Evolutionary conservation across 35 echinoderm and acorn worm genomes (phyloP), one percentile per base, ranked within the genome.

Genomic region (Ptychodera flava): DNA sequence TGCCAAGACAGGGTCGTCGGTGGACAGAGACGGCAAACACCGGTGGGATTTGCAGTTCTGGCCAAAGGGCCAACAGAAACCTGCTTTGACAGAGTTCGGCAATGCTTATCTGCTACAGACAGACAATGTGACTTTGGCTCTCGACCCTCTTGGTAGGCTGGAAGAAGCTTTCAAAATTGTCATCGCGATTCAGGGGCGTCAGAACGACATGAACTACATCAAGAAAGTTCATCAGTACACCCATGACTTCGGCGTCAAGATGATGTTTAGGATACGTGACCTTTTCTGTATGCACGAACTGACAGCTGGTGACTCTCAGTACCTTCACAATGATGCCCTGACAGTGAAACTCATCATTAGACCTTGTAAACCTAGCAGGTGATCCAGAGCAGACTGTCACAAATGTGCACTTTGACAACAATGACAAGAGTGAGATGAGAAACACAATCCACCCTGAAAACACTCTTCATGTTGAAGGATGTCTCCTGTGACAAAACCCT

Each of bases 171-270:
- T 97, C 34, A 87, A 90, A 14, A 81, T 97, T 33, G 95, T 94
- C 27, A 94, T 92, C 88, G 87, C 82, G 34, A 87, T 91, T 0
- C 35, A 78, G 32, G 88, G 90, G 16, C 81, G 93, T 37, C 84
- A 84, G 1, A 91, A 90, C 14, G 93, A 89, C 12, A 83, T 89
- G 90, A 97, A 92, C 80, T 97, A 94, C 80, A 92, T 92, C 6
- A 94, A 97, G 78, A 89, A 92, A 2, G 33, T 92, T 15, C 92
- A 97, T 80, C 88, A 89, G 31, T 81, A 88, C 0, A 92, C 93
- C 64, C 89, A 90, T 29, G 95, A 97, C 80, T 91, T 97, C 85
- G 95, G 94, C 80, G 93, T 92, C 82, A 97, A 97, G 79, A 92
- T 97, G 32, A 89, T 92, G 45, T 64, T 64, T 64, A 64, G 45